Conservation (phyloP, 2,888 invertebrate species). For the Apeira syringaria region DNA sequence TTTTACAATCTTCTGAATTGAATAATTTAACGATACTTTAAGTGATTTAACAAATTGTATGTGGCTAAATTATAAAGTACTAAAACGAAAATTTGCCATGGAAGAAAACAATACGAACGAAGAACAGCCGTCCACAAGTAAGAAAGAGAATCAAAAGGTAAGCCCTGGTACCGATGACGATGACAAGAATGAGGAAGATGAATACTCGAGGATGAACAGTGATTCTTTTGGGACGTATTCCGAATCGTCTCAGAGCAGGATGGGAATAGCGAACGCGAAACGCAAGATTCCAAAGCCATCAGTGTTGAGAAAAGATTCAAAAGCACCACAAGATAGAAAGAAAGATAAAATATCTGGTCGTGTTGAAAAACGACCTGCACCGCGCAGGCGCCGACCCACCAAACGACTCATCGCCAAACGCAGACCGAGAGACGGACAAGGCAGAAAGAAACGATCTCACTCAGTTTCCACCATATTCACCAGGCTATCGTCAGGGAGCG, state of each 20-base stretch:
- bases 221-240: too few relatives aligned
- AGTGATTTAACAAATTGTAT: too few relatives aligned
- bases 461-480: constrained; percentile 50
- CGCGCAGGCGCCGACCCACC: constrained; percentile 28
- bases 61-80: too few relatives aligned
- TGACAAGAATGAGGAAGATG: too few relatives aligned
- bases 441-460: constrained; percentile 30
- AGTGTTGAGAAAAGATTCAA: neutral
- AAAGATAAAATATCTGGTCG: constrained; percentile 38
- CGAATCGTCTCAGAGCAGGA: too few relatives aligned
- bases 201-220: too few relatives aligned
- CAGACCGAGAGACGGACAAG: constrained; percentile 28
- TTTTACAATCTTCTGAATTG: neutral
- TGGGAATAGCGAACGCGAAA: too few relatives aligned
- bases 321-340: constrained; percentile 14
- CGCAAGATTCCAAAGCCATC: neutral
- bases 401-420: constrained; percentile 35
- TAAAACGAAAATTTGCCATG: constrained; percentile 50
- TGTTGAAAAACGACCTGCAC: constrained; percentile 43
- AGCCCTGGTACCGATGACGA: constrained; percentile 26
- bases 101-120: constrained; percentile 47
- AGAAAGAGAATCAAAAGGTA: constrained; percentile 32
- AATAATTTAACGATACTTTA: too few relatives aligned
- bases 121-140: constrained; percentile 44
- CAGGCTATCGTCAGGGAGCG: constrained; percentile 36